These are phyloP conservation scores for Lanius collurio DNA, from an alignment of 2,113 vertebrate species.

Conservation along the genomic window DNA sequence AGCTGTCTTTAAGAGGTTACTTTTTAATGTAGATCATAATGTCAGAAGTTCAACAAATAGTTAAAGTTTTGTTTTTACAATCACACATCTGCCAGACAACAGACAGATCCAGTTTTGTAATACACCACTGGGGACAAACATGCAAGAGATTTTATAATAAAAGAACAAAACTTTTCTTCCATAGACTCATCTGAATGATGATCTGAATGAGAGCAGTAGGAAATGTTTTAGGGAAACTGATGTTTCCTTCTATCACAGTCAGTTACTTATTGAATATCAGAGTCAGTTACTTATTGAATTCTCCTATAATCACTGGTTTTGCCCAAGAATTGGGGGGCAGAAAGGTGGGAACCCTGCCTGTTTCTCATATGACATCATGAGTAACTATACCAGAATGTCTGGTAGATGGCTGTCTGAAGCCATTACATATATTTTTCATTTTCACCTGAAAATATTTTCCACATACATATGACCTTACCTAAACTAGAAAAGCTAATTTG, in stretches of 20 bases:
- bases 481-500: background rate
- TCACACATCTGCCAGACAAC: background rate
- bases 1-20: background rate
- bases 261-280: background rate
- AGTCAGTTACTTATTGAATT: background rate
- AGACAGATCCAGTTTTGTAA: background rate
- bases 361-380: background rate
- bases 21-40: background rate
- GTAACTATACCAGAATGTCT: background rate
- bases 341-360: background rate
- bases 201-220: background rate
- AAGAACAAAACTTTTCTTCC: background rate
- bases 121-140: background rate
- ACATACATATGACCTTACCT: background rate
- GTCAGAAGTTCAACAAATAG: background rate
- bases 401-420: background rate
- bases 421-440: background rate
- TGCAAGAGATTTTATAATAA: background rate
- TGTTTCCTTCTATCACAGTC: background rate
- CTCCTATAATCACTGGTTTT: background rate
- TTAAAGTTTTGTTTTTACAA: background rate
- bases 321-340: accelerated
- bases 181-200: background rate
- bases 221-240: background rate
- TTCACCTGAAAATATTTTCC: background rate